Evolutionary conservation across 64 coral and sea anemone genomes (phyloP).

Genomic region (Exaiptasia diaphana): DNA sequence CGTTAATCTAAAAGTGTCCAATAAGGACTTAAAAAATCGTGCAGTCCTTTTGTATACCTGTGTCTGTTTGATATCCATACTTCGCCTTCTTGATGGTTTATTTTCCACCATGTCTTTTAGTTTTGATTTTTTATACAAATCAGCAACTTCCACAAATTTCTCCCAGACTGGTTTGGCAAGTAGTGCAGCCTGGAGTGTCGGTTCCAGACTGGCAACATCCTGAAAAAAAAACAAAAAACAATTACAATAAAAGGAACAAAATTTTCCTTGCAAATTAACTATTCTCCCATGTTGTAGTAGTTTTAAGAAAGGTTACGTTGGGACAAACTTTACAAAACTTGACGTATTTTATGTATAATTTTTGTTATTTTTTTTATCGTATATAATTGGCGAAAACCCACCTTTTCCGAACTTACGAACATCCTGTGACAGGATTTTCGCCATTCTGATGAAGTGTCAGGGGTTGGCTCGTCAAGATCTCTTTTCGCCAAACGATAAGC

Average conservation of each 20-base stretch:
- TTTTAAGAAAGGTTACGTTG: neutral
- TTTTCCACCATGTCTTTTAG: neutral
- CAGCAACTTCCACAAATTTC: neutral
- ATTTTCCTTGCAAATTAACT: neutral
- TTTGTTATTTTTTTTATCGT: neutral
- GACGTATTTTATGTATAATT: neutral
- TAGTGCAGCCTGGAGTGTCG: constrained; percentile 19
- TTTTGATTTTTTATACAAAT: neutral
- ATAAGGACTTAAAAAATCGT: too few relatives aligned
- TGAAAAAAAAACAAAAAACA: neutral
- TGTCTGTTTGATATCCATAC: neutral
- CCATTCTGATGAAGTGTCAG: neutral
- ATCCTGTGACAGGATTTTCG: constrained; percentile 23
- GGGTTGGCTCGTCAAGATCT: neutral
- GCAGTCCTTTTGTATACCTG: neutral
- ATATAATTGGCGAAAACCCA: neutral
- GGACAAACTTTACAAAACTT: too few relatives aligned
- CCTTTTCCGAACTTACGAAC: neutral
- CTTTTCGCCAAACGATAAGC: neutral
- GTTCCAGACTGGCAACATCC: constrained; percentile 1
- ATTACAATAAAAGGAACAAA: neutral
- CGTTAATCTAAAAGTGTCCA: too few relatives aligned
- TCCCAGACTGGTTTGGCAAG: neutral
- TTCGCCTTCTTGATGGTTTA: constrained; percentile 13
- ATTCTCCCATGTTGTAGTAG: neutral